Base-by-base conservation (phyloP, 2,113 vertebrate species). In the Anas platyrhynchos region DNA sequence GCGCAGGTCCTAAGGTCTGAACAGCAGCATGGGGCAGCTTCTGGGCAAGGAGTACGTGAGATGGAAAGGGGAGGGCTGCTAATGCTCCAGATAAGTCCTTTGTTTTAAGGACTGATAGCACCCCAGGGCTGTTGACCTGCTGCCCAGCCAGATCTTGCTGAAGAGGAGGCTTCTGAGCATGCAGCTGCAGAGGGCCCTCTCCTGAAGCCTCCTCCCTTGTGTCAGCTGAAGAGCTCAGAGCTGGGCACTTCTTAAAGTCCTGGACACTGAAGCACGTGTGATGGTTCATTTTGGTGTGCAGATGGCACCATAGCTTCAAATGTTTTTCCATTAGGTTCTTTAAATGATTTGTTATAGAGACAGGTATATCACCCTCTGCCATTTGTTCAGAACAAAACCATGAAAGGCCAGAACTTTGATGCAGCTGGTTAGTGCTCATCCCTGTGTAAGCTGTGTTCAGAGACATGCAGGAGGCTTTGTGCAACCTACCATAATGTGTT, bases 221-320 rank as follows among this genome's bases (percentile, higher is more conserved):
- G 43, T 55, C 58, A 83, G 5, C 59, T 78, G 41, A 22, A 83
- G 50, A 86, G 41, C 32, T 81, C 26, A 56, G 68, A 62, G 32
- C 23, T 54, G 20, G 34, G 9, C 36, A 20, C 26, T 80, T 36
- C 13, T 48, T 83, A 46, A 78, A 43, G 16, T 61, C 25, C 77
- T 69, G 38, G 34, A 38, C 9, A 9, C 52, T 21, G 38, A 63
- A 4, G 14, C 1, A 0, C 5, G 16, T 52, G 9, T 32, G n/a
- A 22, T 74, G 41, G 23, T 50, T 92, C 20, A 11, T 83, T 83
- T 15, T 46, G 32, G 43, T 62, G 16, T 6, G 3, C 23, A 81
- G 52, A 31, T 75, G 27, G n/a, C 50, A 52, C 34, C 48, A 41
- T 56, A 52, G 13, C 36, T 41, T 80, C 13, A 44, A 69, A 13